phyloP scores from a whole-genome alignment of 2,113 vertebrate genomes.

The Brienomyrus longianalis region DNA sequence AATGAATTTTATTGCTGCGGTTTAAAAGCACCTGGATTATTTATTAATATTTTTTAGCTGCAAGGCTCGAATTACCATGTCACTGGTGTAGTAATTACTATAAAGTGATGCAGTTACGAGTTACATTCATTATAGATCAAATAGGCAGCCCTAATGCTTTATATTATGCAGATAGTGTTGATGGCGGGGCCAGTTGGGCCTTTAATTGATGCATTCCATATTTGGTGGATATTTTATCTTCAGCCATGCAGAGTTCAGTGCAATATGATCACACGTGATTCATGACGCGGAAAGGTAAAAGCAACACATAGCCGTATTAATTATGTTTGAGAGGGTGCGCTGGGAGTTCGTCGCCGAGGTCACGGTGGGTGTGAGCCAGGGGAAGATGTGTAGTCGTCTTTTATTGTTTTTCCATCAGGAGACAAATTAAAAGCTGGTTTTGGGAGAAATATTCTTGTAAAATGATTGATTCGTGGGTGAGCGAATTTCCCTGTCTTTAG shows the following conservation, averaged over 20 bases:
- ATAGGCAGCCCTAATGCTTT: conserved; percentile 5
- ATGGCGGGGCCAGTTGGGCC: conserved; percentile 16
- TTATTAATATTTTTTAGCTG: conserved; percentile 25
- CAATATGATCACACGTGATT: conserved; percentile 29
- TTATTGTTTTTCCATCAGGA: background rate
- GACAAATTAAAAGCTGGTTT: conserved; percentile 4
- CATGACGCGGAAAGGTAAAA: conserved; percentile 20
- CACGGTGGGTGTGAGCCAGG: background rate
- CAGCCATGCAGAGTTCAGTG: conserved; percentile 20
- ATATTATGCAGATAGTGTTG: conserved; percentile 22
- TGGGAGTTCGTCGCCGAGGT: background rate
- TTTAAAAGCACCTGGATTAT: conserved; percentile 26
- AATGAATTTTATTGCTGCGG: conserved; percentile 24
- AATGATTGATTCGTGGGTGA: background rate
- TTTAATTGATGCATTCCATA: conserved; percentile 29
- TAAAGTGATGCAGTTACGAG: conserved; percentile 20
- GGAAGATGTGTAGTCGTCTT: background rate
- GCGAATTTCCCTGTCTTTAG: background rate
- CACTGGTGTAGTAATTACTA: conserved; percentile 20
- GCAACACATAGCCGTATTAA: background rate
- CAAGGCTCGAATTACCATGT: conserved; percentile 19
- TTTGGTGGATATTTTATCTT: conserved; percentile 33
- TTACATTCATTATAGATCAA: conserved; percentile 25
- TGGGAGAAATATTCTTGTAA: background rate
- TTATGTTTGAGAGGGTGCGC: background rate